Percentiles rank a stretch among this genome's conserved stretches.
Conservation (phyloP, 2,888 invertebrate genomes). For the Eumerus sabulonum region DNA sequence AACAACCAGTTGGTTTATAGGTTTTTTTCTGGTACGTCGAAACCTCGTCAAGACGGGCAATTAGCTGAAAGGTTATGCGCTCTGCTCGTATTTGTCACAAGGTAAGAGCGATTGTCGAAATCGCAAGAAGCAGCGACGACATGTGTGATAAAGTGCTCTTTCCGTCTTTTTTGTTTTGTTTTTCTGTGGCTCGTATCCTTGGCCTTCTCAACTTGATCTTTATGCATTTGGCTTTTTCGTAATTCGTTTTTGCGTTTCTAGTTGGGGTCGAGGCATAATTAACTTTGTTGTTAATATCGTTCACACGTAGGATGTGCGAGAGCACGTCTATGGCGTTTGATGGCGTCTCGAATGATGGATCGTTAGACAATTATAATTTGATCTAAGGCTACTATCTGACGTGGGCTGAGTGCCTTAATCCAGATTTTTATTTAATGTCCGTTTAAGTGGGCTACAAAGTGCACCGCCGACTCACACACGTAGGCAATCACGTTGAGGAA, state of each 20-base stretch:
- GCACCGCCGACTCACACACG: too few relatives aligned
- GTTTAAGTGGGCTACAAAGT: too few relatives aligned
- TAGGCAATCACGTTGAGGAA: not conserved
- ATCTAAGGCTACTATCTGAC: too few relatives aligned
- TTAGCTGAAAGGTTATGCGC: slow-evolving; percentile 33
- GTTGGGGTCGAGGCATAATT: slow-evolving; percentile 22
- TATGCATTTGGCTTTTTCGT: slow-evolving; percentile 8
- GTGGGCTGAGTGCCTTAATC: too few relatives aligned
- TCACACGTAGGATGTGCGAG: not conserved
- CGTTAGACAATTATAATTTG: not conserved
- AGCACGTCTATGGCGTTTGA: slow-evolving; percentile 2
- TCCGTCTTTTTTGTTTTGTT: not conserved
- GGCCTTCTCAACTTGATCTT: slow-evolving; percentile 56
- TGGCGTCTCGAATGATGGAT: not conserved
- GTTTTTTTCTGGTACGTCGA: not conserved
- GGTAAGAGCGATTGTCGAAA: slow-evolving; percentile 38
- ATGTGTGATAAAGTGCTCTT: not conserved
- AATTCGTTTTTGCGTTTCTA: too few relatives aligned
- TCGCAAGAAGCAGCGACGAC: slow-evolving; percentile 5
- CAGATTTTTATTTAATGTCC: too few relatives aligned
- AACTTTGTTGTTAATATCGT: slow-evolving; percentile 27
- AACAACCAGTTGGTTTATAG: not conserved
- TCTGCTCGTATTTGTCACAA: slow-evolving; percentile 24
- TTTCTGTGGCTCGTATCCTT: slow-evolving; percentile 10
- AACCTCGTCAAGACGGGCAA: slow-evolving; percentile 17